A percentile compares a stretch with the other conserved stretches of the same genome.
These are phyloP conservation scores for Drosophila funebris DNA, from an alignment of 1,140 invertebrate species.

Conservation along the genomic window DNA sequence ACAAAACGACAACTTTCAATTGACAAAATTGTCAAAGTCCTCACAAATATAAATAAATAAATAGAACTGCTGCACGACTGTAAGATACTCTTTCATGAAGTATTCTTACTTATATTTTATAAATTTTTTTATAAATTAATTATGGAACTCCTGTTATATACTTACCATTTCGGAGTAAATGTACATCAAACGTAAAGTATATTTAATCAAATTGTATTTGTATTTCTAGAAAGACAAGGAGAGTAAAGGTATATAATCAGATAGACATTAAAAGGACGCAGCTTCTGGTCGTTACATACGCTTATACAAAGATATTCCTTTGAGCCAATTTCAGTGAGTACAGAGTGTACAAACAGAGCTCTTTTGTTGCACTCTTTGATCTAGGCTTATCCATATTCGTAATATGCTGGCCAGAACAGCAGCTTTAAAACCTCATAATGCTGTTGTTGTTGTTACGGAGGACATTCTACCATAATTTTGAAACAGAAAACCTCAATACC, in stretches of 20 bases:
- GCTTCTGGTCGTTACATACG: too few relatives aligned
- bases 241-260: too few relatives aligned
- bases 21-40: conserved; percentile 3
- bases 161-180: too few relatives aligned
- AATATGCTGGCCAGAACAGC: background rate
- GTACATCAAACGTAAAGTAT: too few relatives aligned
- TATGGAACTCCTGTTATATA: too few relatives aligned
- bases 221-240: too few relatives aligned
- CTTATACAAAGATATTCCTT: background rate
- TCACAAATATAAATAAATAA: background rate
- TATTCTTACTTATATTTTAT: background rate
- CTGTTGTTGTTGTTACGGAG: background rate
- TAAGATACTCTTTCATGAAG: background rate
- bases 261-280: too few relatives aligned
- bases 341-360: background rate
- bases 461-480: background rate
- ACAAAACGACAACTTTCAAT: background rate
- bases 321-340: background rate
- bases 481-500: background rate
- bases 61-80: background rate
- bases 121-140: too few relatives aligned
- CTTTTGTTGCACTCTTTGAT: conserved; percentile 10
- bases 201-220: too few relatives aligned
- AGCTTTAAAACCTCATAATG: background rate
- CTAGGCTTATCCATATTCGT: background rate